A percentile compares a stretch with the other conserved stretches of the same genome.
phyloP scores from a whole-genome alignment of 2,797 vertebrate species.

The Ibycter americanus region DNA sequence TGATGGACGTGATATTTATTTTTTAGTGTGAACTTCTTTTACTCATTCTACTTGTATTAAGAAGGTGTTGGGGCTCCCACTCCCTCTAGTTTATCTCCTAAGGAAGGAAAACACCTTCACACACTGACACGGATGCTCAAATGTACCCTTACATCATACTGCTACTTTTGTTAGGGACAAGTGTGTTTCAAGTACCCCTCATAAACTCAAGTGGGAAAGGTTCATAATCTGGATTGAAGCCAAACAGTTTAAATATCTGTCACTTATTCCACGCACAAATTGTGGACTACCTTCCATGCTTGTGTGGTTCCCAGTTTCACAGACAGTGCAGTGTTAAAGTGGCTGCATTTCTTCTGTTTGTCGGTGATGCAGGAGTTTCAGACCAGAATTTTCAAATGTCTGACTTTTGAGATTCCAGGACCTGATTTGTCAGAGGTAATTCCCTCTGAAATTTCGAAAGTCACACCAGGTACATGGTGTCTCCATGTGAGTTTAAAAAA shows the following conservation, averaged over 20 bases:
- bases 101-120: conserved; percentile 33
- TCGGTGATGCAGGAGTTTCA: background rate
- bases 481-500: background rate
- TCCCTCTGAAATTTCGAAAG: background rate
- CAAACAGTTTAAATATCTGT: conserved; percentile 42
- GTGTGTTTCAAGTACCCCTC: conserved; percentile 50
- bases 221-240: conserved; percentile 34
- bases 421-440: background rate
- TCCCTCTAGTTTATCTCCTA: background rate
- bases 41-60: background rate
- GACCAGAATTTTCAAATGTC: background rate
- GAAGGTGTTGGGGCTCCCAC: background rate
- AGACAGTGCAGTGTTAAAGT: background rate
- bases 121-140: conserved; percentile 34
- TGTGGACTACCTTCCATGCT: background rate
- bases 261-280: background rate
- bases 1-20: background rate
- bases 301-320: background rate
- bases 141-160: conserved; percentile 30
- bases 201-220: conserved; percentile 60
- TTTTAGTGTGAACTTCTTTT: background rate
- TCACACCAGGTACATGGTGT: background rate
- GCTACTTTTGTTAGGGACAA: conserved; percentile 52
- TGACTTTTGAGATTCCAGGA: background rate
- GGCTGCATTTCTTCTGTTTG: background rate